phyloP scores from a whole-genome alignment of 1,140 invertebrate genomes.

The Drosophila kohkoa region DNA sequence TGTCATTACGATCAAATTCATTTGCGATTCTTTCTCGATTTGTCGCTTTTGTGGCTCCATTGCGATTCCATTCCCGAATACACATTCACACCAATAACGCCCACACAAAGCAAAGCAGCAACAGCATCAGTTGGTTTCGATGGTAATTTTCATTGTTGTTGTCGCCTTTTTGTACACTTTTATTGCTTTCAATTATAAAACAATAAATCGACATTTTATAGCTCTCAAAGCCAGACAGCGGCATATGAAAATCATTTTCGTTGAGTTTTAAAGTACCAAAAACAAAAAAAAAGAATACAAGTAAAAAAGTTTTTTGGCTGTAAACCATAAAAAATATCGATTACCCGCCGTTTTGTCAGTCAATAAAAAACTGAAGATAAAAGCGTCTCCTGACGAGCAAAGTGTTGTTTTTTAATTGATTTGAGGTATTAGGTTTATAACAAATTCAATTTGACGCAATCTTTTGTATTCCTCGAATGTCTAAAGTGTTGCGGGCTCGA shows the following conservation, averaged over 20 bases:
- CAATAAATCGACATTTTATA: slow-evolving; percentile 74
- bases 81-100: slow-evolving; percentile 54
- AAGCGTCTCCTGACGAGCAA: slow-evolving; percentile 5
- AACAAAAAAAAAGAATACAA: not conserved
- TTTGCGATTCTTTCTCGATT: slow-evolving; percentile 26
- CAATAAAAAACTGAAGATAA: slow-evolving; percentile 8
- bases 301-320: slow-evolving; percentile 26
- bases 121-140: slow-evolving; percentile 26
- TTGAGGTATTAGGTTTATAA: slow-evolving; percentile 5
- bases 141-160: slow-evolving; percentile 36
- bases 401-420: slow-evolving; percentile 34
- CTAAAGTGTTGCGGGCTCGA: not conserved
- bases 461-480: slow-evolving; percentile 2
- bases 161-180: slow-evolving; percentile 39
- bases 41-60: slow-evolving; percentile 4
- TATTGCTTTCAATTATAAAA: slow-evolving; percentile 79
- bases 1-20: slow-evolving; percentile 61
- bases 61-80: slow-evolving; percentile 12
- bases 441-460: not conserved
- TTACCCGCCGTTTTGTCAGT: slow-evolving; percentile 24
- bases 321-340: slow-evolving; percentile 36
- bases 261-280: not conserved
- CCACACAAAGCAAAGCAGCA: slow-evolving; percentile 36
- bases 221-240: slow-evolving; percentile 32
- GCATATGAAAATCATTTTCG: slow-evolving; percentile 49